Percentiles rank a stretch among this genome's conserved stretches.
Conservation (phyloP, 2,888 invertebrate genomes). For the Acrobasis suavella region DNA sequence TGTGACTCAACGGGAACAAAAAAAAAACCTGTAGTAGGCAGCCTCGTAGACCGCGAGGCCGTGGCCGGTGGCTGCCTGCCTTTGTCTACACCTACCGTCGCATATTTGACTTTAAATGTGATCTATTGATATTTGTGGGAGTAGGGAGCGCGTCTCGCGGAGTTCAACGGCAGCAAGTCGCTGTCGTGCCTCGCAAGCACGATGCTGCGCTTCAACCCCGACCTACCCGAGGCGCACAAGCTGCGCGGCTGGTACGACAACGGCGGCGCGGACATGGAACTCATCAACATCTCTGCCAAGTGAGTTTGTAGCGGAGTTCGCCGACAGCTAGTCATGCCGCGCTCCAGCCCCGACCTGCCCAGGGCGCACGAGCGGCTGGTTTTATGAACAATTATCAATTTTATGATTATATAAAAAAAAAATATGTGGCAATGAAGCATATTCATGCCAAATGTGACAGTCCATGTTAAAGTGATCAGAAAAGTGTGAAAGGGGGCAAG, state of each 20-base stretch:
- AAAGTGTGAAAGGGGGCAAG: too few relatives aligned
- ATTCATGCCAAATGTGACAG: too few relatives aligned
- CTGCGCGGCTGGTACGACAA: slow-evolving; percentile 96
- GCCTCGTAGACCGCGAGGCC: too few relatives aligned
- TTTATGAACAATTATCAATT: too few relatives aligned
- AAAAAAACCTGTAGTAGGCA: too few relatives aligned
- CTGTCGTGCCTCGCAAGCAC: slow-evolving; percentile 83
- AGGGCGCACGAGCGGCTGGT: slow-evolving; percentile 96
- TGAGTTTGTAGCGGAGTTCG: slow-evolving; percentile 37
- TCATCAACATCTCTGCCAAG: slow-evolving; percentile 86
- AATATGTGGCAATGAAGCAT: too few relatives aligned
- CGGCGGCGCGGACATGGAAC: slow-evolving; percentile 85
- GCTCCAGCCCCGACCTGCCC: slow-evolving; percentile 62
- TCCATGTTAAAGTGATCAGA: too few relatives aligned
- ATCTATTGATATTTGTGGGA: not conserved
- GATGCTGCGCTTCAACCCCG: slow-evolving; percentile 91
- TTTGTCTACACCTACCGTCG: too few relatives aligned
- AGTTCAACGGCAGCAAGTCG: slow-evolving; percentile 93
- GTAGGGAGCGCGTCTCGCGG: slow-evolving; percentile 88
- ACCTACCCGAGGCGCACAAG: slow-evolving; percentile 91
- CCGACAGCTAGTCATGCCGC: not conserved
- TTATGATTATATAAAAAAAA: too few relatives aligned
- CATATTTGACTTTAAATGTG: too few relatives aligned
- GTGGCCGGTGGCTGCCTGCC: too few relatives aligned
- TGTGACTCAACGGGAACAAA: too few relatives aligned